Percentiles rank a stretch among this genome's conserved stretches.
These are phyloP conservation scores for Trissolcus basalis DNA, from an alignment of 1,140 invertebrate species.

Conservation along the genomic window DNA sequence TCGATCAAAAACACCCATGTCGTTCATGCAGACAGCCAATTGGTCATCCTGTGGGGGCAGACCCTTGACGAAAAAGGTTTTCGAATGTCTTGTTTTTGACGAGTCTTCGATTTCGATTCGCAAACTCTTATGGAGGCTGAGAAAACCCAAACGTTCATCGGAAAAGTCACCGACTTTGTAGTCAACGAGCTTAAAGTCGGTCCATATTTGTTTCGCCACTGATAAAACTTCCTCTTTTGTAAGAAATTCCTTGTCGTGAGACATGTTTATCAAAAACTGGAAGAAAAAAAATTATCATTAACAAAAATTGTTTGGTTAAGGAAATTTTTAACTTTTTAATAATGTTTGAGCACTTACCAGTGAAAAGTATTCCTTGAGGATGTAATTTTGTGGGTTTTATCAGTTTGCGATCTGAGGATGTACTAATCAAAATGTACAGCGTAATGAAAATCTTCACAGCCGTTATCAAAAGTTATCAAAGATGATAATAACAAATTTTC, in stretches of 20 bases:
- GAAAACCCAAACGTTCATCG: slow-evolving; percentile 73
- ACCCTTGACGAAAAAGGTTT: slow-evolving; percentile 76
- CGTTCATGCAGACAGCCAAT: slow-evolving; percentile 58
- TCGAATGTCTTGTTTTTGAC: slow-evolving; percentile 35
- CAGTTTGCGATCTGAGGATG: too few relatives aligned
- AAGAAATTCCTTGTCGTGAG: slow-evolving; percentile 45
- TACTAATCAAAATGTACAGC: too few relatives aligned
- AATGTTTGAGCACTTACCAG: too few relatives aligned
- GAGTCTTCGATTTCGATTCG: slow-evolving; percentile 36
- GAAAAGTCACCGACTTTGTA: slow-evolving; percentile 61
- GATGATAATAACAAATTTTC: too few relatives aligned
- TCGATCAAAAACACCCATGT: slow-evolving; percentile 73
- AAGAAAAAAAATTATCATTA: too few relatives aligned
- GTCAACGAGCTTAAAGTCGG: slow-evolving; percentile 39
- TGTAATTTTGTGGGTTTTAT: too few relatives aligned
- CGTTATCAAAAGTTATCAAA: too few relatives aligned
- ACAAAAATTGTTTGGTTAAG: too few relatives aligned
- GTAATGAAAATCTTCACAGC: too few relatives aligned
- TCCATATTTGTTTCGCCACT: slow-evolving; percentile 50
- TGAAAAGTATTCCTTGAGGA: too few relatives aligned
- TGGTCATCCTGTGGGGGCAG: slow-evolving; percentile 67
- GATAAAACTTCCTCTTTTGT: slow-evolving; percentile 58
- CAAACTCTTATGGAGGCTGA: slow-evolving; percentile 74
- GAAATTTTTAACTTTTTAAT: too few relatives aligned
- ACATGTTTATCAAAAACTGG: slow-evolving; percentile 15